These are phyloP conservation scores for Dufourea novaeangliae DNA, from an alignment of 1,140 invertebrate species.

Conservation along the genomic window DNA sequence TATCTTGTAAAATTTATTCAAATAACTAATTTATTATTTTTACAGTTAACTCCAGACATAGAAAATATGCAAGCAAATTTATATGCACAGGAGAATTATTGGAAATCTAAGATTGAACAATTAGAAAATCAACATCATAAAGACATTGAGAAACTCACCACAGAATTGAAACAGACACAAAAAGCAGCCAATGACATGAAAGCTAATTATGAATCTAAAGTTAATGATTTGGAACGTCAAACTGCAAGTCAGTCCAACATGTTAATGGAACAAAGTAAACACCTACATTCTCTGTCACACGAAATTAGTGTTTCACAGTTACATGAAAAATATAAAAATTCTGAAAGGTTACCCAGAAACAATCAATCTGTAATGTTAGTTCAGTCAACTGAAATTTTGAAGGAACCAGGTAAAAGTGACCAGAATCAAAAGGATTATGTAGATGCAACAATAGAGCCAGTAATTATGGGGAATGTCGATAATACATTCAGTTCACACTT, in stretches of 20 bases:
- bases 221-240: constrained; percentile 74
- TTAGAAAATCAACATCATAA: constrained; percentile 75
- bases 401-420: constrained; percentile 7
- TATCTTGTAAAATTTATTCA: not conserved
- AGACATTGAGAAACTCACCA: constrained; percentile 75
- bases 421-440: constrained; percentile 4
- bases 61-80: constrained; percentile 77
- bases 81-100: constrained; percentile 76
- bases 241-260: constrained; percentile 72
- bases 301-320: constrained; percentile 62
- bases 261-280: constrained; percentile 74
- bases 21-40: constrained; percentile 31
- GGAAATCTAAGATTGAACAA: constrained; percentile 76
- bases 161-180: constrained; percentile 76
- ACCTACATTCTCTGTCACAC: constrained; percentile 70
- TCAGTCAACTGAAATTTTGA: not conserved
- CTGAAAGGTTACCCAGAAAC: not conserved
- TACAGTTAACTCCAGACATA: constrained; percentile 71
- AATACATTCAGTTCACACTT: constrained; percentile 57
- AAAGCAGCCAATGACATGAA: constrained; percentile 69
- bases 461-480: constrained; percentile 45
- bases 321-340: constrained; percentile 26
- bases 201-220: constrained; percentile 75
- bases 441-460: not conserved
- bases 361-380: constrained; percentile 16